phyloP scores from a whole-genome alignment of 2,113 vertebrate genomes.

The Barnardius zonarius region DNA sequence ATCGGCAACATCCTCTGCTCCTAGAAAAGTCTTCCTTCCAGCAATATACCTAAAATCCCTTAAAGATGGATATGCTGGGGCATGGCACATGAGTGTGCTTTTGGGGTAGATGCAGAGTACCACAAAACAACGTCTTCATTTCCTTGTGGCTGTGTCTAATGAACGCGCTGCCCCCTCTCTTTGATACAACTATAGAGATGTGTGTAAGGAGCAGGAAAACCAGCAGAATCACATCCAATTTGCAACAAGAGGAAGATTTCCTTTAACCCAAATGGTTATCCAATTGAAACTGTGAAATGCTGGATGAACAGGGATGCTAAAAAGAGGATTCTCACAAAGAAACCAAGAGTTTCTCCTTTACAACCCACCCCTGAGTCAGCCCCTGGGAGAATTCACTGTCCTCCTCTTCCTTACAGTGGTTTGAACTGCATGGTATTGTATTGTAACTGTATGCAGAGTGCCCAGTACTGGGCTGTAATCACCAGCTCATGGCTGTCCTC shows the following conservation, averaged over 20 bases:
- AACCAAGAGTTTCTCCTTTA: background rate
- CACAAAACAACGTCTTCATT: fast-evolving
- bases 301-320: background rate
- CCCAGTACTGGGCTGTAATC: background rate
- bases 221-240: background rate
- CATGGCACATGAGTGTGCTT: fast-evolving
- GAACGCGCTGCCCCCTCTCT: background rate
- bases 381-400: background rate
- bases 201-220: background rate
- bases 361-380: background rate
- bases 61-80: background rate
- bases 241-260: background rate
- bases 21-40: background rate
- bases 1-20: background rate
- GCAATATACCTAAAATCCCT: too few species aligned
- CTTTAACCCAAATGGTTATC: background rate
- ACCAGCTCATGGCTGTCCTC: background rate
- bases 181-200: background rate
- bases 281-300: background rate
- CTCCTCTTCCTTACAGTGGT: background rate
- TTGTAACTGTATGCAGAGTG: background rate
- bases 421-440: background rate
- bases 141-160: too few species aligned
- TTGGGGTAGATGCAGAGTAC: fast-evolving
- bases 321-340: background rate